phyloP scores from a whole-genome alignment of 2,888 invertebrate species.

The Drosophila flavopinicola region DNA sequence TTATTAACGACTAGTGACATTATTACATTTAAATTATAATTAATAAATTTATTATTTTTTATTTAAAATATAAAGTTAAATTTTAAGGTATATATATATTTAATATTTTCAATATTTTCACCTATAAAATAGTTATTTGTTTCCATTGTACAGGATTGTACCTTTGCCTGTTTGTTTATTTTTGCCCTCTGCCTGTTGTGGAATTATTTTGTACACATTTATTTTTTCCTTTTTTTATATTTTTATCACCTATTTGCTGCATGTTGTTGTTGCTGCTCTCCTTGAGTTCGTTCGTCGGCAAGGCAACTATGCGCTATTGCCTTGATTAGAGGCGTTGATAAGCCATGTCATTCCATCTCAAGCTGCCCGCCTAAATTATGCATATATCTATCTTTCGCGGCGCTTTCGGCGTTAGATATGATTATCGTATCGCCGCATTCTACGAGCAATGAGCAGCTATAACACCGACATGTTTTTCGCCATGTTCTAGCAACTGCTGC shows the following conservation, averaged over 20 bases:
- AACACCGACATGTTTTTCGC: slow-evolving; percentile 24
- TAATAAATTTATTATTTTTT: too few species aligned
- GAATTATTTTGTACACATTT: slow-evolving; percentile 73
- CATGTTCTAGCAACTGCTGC: slow-evolving; percentile 16
- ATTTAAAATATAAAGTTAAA: too few species aligned
- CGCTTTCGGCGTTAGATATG: slow-evolving; percentile 50
- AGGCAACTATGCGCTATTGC: slow-evolving; percentile 55
- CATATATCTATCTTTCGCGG: slow-evolving; percentile 44
- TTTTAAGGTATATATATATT: too few species aligned
- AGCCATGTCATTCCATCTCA: slow-evolving; percentile 40
- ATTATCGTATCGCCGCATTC: slow-evolving; percentile 46
- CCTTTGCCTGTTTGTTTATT: slow-evolving; percentile 60
- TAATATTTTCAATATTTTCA: not conserved
- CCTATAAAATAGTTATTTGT: not conserved
- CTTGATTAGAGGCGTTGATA: slow-evolving; percentile 70
- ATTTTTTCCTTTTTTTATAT: slow-evolving; percentile 41
- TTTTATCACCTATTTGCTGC: slow-evolving; percentile 53
- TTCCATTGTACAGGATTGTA: slow-evolving; percentile 35
- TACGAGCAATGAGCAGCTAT: too few species aligned
- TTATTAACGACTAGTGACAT: too few species aligned
- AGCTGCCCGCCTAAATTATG: slow-evolving; percentile 55
- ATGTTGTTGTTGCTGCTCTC: slow-evolving; percentile 26
- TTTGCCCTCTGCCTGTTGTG: slow-evolving; percentile 59
- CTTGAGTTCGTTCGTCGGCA: slow-evolving; percentile 19
- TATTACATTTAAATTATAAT: too few species aligned